Conservation (phyloP, 2,888 invertebrate genomes). For the Epicampocera succincta region DNA sequence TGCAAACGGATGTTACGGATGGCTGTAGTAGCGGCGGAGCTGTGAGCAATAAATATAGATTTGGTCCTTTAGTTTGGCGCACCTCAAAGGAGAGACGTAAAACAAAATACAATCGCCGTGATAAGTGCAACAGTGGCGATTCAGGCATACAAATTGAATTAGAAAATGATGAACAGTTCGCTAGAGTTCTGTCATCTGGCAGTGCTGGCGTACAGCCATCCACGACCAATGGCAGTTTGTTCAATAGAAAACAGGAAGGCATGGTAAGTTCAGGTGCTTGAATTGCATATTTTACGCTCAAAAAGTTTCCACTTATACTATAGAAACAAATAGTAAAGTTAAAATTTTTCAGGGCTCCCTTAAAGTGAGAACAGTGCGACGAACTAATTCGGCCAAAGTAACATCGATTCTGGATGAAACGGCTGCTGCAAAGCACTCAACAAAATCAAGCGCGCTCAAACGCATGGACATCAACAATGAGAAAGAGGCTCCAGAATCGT, state of each 20-base stretch:
- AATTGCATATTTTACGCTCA: too few species aligned
- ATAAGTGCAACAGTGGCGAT: slow-evolving; percentile 89
- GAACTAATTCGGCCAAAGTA: slow-evolving; percentile 80
- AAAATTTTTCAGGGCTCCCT: slow-evolving; percentile 58
- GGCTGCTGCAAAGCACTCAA: slow-evolving; percentile 62
- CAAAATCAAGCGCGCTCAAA: slow-evolving; percentile 75
- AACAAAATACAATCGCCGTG: slow-evolving; percentile 86
- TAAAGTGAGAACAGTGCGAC: slow-evolving; percentile 76
- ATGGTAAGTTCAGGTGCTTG: slow-evolving; percentile 53
- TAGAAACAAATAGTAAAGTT: too few species aligned
- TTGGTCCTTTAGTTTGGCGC: slow-evolving; percentile 88
- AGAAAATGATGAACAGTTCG: slow-evolving; percentile 81
- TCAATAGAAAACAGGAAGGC: slow-evolving; percentile 55
- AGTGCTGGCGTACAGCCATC: slow-evolving; percentile 44
- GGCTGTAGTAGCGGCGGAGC: slow-evolving; percentile 39
- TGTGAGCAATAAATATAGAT: slow-evolving; percentile 82
- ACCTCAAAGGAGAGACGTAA: slow-evolving; percentile 87
- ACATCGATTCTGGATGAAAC: slow-evolving; percentile 73
- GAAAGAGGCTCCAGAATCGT: slow-evolving; percentile 73
- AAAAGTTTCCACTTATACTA: too few species aligned
- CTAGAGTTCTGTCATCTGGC: slow-evolving; percentile 68
- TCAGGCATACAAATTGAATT: slow-evolving; percentile 88
- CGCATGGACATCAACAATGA: slow-evolving; percentile 74
- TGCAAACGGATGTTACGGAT: slow-evolving; percentile 61
- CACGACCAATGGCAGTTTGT: slow-evolving; percentile 27